Evolutionary conservation across 2,888 invertebrate species (phyloP), one percentile per base, ranked within the genome.

Genomic region (Thysanoteuthis rhombus): DNA sequence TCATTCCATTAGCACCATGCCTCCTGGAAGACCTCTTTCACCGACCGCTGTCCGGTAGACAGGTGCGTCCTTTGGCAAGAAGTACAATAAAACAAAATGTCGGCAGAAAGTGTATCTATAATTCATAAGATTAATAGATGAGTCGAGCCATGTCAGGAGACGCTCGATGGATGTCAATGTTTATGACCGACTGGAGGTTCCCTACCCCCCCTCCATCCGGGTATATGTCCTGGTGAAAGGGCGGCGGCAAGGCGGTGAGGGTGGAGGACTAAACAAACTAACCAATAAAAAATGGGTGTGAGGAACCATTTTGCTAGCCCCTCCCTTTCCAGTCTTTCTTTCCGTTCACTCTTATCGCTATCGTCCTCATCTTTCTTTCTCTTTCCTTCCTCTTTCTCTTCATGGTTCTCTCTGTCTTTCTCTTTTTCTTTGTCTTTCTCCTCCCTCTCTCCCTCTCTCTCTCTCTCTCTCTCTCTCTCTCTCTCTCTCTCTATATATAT

Each of bases 81-180:
- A 36, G 75, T 16, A n/a, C n/a, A n/a, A 75, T 75, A 75, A 75
- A 75, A 75, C 75, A 75, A n/a, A n/a, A 75, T 75, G 36, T 75
- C n/a, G n/a, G 75, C n/a, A 75, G 75, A 75, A 75, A n/a, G 75
- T 19, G 36, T 75, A 36, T 75, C 75, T 75, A 75, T 75, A 75
- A 75, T 75, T 75, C 75, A 75, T 75, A 75, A 75, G n/a, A 75
- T 75, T 75, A 75, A 75, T 75, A 75, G n/a, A 75, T 75, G 75
- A 75, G n/a, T n/a, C n/a, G n/a, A 75, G 12, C 75, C n/a, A 36
- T 52, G 75, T 75, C 10, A 16, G 75, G n/a, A 75, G 75, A 75
- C 75, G n/a, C 75, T 12, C 75, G 75, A n/a, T 52, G 52, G 52
- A 52, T 52, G 52, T 25, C 52, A 52, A 22, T 52, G 52, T 75